Percentiles rank a stretch among this genome's conserved stretches.
Evolutionary conservation across 1,140 invertebrate species (phyloP).

Genomic region (Mizuhopecten yessoensis): DNA sequence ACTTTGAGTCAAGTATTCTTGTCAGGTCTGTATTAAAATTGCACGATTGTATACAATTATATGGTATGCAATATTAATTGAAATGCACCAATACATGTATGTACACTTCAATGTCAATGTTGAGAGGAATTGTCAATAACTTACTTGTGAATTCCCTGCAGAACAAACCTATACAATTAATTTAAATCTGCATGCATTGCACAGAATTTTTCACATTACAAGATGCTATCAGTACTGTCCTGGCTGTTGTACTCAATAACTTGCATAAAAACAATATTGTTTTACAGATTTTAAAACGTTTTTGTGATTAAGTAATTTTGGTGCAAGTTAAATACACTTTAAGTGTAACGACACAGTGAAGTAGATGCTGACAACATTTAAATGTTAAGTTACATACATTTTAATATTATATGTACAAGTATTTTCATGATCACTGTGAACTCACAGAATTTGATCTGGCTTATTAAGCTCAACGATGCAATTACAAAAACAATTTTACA

Average conservation of each 20-base stretch:
- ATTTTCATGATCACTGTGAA: not conserved
- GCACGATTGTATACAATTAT: too few relatives aligned
- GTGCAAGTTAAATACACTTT: not conserved
- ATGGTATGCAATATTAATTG: not conserved
- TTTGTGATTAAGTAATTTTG: not conserved
- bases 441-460: not conserved
- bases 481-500: too few relatives aligned
- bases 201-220: not conserved
- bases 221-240: not conserved
- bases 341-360: not conserved
- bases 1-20: too few relatives aligned
- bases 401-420: not conserved
- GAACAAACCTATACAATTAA: not conserved
- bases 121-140: not conserved
- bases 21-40: too few relatives aligned
- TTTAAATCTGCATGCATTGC: slow-evolving; percentile 27
- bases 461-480: too few relatives aligned
- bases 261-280: not conserved
- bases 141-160: not conserved
- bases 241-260: not conserved
- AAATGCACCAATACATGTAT: not conserved
- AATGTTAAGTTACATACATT: not conserved
- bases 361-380: not conserved
- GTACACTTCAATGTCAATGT: not conserved
- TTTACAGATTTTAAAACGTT: not conserved